phyloP scores from a whole-genome alignment of 35 echinoderm and acorn worm species.

The Apostichopus japonicus region DNA sequence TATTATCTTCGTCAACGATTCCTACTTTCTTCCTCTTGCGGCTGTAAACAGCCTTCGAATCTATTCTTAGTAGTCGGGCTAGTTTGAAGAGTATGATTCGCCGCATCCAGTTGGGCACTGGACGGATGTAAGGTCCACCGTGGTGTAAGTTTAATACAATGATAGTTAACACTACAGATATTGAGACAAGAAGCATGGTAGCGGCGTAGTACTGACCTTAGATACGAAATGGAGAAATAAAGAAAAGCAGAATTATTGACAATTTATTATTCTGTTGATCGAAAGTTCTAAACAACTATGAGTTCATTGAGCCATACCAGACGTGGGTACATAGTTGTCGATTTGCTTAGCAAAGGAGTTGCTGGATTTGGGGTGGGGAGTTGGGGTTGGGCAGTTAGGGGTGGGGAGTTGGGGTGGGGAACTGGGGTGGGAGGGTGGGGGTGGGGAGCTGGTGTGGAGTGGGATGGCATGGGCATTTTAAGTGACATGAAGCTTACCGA shows the following conservation, averaged over 20 bases:
- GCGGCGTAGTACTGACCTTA: conserved; percentile 96
- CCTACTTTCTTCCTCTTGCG: conserved; percentile 16
- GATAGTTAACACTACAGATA: conserved; percentile 89
- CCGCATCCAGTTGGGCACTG: conserved; percentile 72
- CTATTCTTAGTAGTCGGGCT: conserved; percentile 59
- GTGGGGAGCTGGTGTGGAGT: too few relatives aligned
- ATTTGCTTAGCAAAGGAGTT: too few relatives aligned
- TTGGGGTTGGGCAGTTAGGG: too few relatives aligned
- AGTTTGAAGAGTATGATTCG: conserved; percentile 57
- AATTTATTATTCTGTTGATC: background rate
- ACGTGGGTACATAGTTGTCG: background rate
- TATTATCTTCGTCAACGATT: conserved; percentile 35
- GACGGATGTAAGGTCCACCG: conserved; percentile 77
- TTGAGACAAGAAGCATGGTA: conserved; percentile 92
- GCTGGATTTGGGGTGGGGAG: background rate
- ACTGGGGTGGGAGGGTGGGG: background rate
- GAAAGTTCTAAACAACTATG: background rate
- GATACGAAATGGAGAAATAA: background rate
- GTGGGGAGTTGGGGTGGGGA: too few relatives aligned
- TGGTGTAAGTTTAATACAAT: conserved; percentile 91
- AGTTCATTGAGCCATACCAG: background rate
- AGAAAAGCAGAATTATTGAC: background rate
- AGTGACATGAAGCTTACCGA: too few relatives aligned
- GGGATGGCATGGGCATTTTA: too few relatives aligned
- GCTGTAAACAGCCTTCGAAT: conserved; percentile 1